Evolutionary conservation across 2,888 invertebrate species (phyloP), one percentile per base, ranked within the genome.

Genomic region (Cephus nigrinus): DNA sequence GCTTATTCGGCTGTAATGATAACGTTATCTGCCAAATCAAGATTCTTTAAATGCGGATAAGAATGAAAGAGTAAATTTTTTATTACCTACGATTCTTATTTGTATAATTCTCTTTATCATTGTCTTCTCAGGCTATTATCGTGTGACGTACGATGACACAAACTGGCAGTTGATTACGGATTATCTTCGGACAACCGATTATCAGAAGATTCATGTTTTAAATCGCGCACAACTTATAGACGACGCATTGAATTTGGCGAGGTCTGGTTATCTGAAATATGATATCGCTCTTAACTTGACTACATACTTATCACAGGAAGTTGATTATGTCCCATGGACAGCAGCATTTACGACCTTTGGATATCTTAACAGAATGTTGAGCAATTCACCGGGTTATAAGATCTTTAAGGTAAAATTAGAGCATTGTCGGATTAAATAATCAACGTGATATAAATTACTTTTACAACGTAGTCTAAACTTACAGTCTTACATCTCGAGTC

Each of bases 141-240:
- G 87, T 12, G 88, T 89, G 1, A 95, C 95, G 86, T 97, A 97
- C 83, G 96, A 96, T 73, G 82, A 86, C 0, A 88, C 88, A 0
- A 96, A 96, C 88, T 97, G 96, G 96, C 87, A 92, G 0, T 92
- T 93, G 0, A 87, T 96, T 4, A 90, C 92, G 0, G 83, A 85
- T 0, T 93, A 92, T 11, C 87, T 95, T 12, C 40, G 15, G 1
- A 15, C 40, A 40, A 1, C 40, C 5, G 90, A 93, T 78, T 92
- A 92, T 75, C 55, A 73, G 0, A 85, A 84, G 0, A 95, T 96
- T 77, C 93, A 94, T 79, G 88, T 93, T 0, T 85, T 95, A 12
- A 97, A 96, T 90, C 93, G 97, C 72, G 97, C 96, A 0, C 96
- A 97, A 80, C 86, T 95, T 9, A 91, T 97, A 0, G 96, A 96